Percentiles rank a stretch among this genome's conserved stretches.
These are phyloP conservation scores for Ooceraea biroi DNA, from an alignment of 1,140 invertebrate species.

Conservation along the genomic window DNA sequence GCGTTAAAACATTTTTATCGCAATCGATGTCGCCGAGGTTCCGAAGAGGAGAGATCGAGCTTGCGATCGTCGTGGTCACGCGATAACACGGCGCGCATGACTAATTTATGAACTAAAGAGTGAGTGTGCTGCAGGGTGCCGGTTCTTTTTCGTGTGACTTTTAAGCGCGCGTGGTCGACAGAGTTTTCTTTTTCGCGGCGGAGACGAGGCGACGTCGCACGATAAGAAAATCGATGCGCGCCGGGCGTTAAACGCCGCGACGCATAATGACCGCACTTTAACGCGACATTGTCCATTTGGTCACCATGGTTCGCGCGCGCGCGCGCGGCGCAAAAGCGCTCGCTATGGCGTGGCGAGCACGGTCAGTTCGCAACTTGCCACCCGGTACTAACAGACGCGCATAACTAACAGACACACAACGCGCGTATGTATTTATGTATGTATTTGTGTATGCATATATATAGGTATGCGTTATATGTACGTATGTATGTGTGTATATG, in stretches of 20 bases:
- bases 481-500: not conserved
- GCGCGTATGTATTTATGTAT: slow-evolving; percentile 11
- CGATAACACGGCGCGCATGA: slow-evolving; percentile 36
- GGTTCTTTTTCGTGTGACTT: slow-evolving; percentile 52
- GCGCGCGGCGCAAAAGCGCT: slow-evolving; percentile 44
- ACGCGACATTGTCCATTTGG: slow-evolving; percentile 54
- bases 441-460: not conserved
- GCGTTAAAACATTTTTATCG: slow-evolving; percentile 33
- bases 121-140: not conserved
- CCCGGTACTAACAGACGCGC: slow-evolving; percentile 57
- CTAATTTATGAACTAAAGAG: slow-evolving; percentile 51
- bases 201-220: slow-evolving; percentile 18
- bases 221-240: slow-evolving; percentile 59
- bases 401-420: slow-evolving; percentile 53
- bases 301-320: slow-evolving; percentile 30
- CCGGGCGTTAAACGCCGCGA: slow-evolving; percentile 50
- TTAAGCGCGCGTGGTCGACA: slow-evolving; percentile 18
- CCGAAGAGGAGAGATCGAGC: slow-evolving; percentile 24
- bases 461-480: not conserved
- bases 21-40: slow-evolving; percentile 44
- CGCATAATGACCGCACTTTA: slow-evolving; percentile 56
- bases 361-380: slow-evolving; percentile 62
- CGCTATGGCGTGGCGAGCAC: slow-evolving; percentile 10
- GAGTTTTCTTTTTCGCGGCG: slow-evolving; percentile 45
- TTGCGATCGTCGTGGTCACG: slow-evolving; percentile 34